Evolutionary conservation across 2,113 vertebrate species (phyloP).

Genomic region (Plestiodon gilberti): DNA sequence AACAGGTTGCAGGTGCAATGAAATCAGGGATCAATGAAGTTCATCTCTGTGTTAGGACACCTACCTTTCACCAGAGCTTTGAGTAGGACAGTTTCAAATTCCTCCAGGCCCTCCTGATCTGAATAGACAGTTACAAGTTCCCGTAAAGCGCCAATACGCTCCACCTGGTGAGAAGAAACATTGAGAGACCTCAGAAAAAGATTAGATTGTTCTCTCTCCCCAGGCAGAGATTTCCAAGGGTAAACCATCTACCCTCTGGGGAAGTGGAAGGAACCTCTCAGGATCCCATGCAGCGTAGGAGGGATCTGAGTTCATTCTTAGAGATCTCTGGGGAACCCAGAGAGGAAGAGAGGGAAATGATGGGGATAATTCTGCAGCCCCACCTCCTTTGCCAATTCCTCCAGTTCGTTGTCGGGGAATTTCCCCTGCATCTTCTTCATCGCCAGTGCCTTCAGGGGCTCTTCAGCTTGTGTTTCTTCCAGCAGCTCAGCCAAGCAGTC

Average conservation of each 20-base stretch:
- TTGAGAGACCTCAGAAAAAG: not conserved
- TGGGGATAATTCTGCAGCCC: not conserved
- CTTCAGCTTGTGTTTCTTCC: slow-evolving; percentile 70
- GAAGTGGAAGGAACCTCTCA: slow-evolving; percentile 25
- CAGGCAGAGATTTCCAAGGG: not conserved
- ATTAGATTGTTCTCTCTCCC: not conserved
- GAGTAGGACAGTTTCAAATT: slow-evolving; percentile 88
- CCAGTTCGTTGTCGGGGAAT: slow-evolving; percentile 64
- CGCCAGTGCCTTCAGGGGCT: slow-evolving; percentile 48
- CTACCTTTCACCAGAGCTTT: slow-evolving; percentile 86
- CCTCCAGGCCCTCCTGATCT: slow-evolving; percentile 82
- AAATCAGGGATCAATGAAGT: not conserved
- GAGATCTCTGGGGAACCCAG: not conserved
- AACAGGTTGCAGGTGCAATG: too few species aligned
- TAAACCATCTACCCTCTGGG: not conserved
- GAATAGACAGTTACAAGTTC: slow-evolving; percentile 84
- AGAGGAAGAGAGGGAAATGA: not conserved
- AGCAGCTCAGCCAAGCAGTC: slow-evolving; percentile 83
- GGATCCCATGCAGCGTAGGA: not conserved
- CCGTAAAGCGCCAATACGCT: slow-evolving; percentile 83
- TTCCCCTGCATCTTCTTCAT: slow-evolving; percentile 65
- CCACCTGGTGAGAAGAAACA: not conserved
- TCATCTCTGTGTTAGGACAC: not conserved
- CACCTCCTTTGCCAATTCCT: slow-evolving; percentile 41
- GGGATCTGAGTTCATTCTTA: not conserved